Evolutionary conservation across 2,113 vertebrate species (phyloP), one percentile per base, ranked within the genome.

Genomic region (Apus apus): DNA sequence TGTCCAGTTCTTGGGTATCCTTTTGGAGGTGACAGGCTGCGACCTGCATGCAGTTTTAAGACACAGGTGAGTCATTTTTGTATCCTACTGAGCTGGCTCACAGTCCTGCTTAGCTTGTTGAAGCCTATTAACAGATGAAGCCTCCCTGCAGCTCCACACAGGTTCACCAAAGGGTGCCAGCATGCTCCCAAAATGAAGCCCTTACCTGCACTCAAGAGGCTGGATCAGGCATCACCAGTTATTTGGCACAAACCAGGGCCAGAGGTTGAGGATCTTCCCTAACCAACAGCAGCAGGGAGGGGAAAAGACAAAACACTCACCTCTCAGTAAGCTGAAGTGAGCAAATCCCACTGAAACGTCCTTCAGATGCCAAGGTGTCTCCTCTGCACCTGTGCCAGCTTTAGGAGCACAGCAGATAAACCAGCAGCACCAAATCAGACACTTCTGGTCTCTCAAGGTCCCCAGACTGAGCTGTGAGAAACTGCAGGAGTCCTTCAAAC

Each of bases 11-110:
- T 75, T 71, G 53, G 8, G 27, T 17, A 26, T 45, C 38, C 38
- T 45, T 54, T 38, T 34, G 15, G 56, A 81, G 66, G 34, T 14
- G 9, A 43, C 1, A 1, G 45, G 48, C 40, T 0, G 0, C 27
- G 25, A 62, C n/a, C 62, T 53, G 26, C 9, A 4, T 8, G 8
- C 57, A 38, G n/a, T n/a, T 85, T 74, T 43, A 67, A 67, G 26
- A 46, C 43, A 80, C 1, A 20, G 25, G 21, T 56, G 64, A 57
- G 38, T 61, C 29, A 60, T 8, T 8, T 79, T 65, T 20, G 1
- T 21, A 38, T 72, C 64, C 46, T 5, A 21, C 18, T 3, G 10
- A 25, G 6, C 17, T 30, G 80, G 21, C 50, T 58, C 10, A 29
- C 10, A 20, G 11, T 23, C 48, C 43, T 22, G 15, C 46, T 38